Percentiles rank a stretch among this genome's conserved stretches.
Evolutionary conservation across 2,113 vertebrate genomes (phyloP).

Genomic region (Cyprinodon variegatus): DNA sequence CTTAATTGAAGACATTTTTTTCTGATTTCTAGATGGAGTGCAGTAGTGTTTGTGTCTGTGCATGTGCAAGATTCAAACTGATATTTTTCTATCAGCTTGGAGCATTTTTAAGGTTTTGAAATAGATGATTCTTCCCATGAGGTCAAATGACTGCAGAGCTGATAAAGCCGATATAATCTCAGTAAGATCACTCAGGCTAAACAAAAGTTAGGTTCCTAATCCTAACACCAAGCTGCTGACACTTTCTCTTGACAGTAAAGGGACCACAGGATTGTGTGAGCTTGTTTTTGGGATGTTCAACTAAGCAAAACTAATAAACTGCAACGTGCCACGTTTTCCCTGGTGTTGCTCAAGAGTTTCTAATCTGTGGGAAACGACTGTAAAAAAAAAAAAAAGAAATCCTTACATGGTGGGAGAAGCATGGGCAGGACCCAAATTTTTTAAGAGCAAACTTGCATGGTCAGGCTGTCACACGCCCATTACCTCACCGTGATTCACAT

Average conservation of each 20-base stretch:
- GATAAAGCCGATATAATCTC: background rate
- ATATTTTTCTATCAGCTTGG: background rate
- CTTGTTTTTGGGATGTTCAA: conserved; percentile 41
- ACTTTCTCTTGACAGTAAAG: conserved; percentile 24
- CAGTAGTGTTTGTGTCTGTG: background rate
- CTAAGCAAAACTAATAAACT: conserved; percentile 64
- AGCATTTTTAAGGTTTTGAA: background rate
- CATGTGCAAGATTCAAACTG: background rate
- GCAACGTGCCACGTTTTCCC: conserved; percentile 41
- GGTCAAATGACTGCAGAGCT: background rate
- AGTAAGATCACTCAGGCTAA: conserved; percentile 4
- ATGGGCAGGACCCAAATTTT: conserved; percentile 54
- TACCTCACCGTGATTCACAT: conserved; percentile 52
- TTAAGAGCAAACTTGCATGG: conserved; percentile 56
- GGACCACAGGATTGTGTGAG: conserved; percentile 39
- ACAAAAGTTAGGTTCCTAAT: background rate
- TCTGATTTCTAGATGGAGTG: no score
- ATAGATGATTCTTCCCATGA: background rate
- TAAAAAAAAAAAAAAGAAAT: conserved; percentile 78
- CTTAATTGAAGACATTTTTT: no score
- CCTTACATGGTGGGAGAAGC: conserved; percentile 57
- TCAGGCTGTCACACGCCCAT: conserved; percentile 50
- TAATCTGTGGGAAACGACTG: conserved; percentile 69
- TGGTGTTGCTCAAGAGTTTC: conserved; percentile 41
- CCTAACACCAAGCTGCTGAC: conserved; percentile 7